Evolutionary conservation across 2,113 vertebrate genomes (phyloP).

Genomic region (Leucopternis melanops): DNA sequence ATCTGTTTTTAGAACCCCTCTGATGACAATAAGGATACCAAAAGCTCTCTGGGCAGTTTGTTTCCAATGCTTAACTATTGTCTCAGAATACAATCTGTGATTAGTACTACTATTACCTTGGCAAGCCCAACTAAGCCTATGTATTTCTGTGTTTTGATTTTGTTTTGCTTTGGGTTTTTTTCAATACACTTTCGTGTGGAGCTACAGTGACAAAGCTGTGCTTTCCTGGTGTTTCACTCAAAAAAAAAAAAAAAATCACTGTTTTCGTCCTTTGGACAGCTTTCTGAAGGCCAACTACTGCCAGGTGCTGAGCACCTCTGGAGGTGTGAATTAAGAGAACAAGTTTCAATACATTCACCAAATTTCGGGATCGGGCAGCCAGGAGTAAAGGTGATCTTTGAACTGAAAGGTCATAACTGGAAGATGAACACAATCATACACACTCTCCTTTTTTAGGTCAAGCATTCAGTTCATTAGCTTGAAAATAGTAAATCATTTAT

Average conservation of each 20-base stretch:
- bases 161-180: not conserved
- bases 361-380: not conserved
- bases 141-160: not conserved
- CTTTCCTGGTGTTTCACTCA: not conserved
- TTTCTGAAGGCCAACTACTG: not conserved
- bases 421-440: not conserved
- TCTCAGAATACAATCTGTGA: not conserved
- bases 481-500: constrained; percentile 22
- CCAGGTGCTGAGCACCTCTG: not conserved
- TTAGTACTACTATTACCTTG: not conserved
- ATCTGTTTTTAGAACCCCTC: constrained; percentile 40
- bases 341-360: not conserved
- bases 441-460: not conserved
- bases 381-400: constrained; percentile 1
- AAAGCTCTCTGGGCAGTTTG: not conserved
- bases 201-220: not conserved
- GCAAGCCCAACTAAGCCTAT: not conserved
- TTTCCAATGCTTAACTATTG: not conserved
- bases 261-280: not conserved
- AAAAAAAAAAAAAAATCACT: not conserved
- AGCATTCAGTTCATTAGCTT: not conserved
- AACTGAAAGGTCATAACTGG: not conserved
- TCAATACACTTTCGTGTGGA: not conserved
- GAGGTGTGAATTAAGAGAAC: not conserved
- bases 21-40: constrained; percentile 1